Evolutionary conservation across 2,888 invertebrate genomes (phyloP).

Genomic region (Scaptodrosophila latifasciaeformis): DNA sequence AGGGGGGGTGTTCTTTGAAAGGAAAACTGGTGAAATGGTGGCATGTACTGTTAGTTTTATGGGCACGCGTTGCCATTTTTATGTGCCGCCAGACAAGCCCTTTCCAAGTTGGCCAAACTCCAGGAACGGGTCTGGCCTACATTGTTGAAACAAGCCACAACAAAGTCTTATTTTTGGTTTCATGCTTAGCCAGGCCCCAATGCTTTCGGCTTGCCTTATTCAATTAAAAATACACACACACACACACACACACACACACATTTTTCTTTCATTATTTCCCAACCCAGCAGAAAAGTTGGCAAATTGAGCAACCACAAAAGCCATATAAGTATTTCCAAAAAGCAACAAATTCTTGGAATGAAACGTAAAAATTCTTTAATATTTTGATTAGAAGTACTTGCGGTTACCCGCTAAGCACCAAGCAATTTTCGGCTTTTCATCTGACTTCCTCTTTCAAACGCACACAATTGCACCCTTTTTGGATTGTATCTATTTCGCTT

Average conservation of each 20-base stretch:
- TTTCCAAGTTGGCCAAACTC: constrained; percentile 1
- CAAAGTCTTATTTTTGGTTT: constrained; percentile 18
- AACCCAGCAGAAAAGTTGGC: constrained; percentile 16
- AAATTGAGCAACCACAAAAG: constrained; percentile 17
- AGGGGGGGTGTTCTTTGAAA: background rate
- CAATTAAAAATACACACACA: constrained; percentile 14
- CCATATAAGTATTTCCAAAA: no score
- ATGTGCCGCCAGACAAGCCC: constrained; percentile 13
- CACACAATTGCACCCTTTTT: no score
- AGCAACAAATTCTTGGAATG: no score
- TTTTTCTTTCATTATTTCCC: no score
- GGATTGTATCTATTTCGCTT: no score
- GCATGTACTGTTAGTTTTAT: constrained; percentile 38
- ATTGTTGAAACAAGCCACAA: constrained; percentile 32
- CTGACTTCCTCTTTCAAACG: background rate
- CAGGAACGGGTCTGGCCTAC: constrained; percentile 4
- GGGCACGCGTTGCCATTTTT: constrained; percentile 39
- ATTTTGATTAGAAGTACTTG: constrained; percentile 56
- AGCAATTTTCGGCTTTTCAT: background rate
- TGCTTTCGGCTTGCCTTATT: constrained; percentile 2
- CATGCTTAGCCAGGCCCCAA: background rate
- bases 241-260: no score
- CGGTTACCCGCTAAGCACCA: constrained; percentile 46
- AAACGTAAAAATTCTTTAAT: constrained; percentile 47
- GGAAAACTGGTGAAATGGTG: constrained; percentile 3